phyloP scores from a whole-genome alignment of 2,888 invertebrate species.

The Cantharis flavilabris region DNA sequence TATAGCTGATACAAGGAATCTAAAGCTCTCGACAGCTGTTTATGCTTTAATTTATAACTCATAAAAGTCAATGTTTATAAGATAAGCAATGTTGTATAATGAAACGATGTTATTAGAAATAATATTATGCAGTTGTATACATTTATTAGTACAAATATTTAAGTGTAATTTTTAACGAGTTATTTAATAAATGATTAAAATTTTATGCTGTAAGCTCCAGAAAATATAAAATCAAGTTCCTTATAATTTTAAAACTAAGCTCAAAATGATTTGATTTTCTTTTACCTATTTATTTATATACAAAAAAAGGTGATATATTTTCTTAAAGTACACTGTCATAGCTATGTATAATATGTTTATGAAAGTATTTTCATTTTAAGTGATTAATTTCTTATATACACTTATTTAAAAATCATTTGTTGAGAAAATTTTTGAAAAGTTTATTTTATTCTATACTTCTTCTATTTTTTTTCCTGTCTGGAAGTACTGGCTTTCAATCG shows the following conservation, averaged over 20 bases:
- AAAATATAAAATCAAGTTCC: not conserved
- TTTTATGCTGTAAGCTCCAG: not conserved
- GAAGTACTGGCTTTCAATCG: no score
- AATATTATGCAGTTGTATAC: not conserved
- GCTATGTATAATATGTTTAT: no score
- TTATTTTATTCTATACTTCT: no score
- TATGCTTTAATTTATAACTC: constrained; percentile 1
- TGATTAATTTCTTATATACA: no score
- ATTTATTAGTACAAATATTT: not conserved
- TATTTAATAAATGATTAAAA: not conserved
- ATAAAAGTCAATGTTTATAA: constrained; percentile 4
- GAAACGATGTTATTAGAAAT: not conserved
- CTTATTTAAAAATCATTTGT: no score
- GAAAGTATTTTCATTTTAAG: no score
- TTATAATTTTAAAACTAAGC: not conserved
- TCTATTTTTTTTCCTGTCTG: no score
- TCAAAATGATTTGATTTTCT: not conserved
- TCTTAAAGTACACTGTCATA: no score
- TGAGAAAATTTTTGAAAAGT: no score
- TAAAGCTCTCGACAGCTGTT: not conserved
- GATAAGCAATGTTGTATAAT: constrained; percentile 1
- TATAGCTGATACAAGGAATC: not conserved
- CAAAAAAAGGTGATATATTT: no score
- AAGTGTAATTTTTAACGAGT: not conserved
- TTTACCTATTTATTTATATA: no score